A percentile compares a stretch with the other conserved stretches of the same genome.
Conservation (phyloP, 2,797 vertebrate species). For the Pteropus rufus region DNA sequence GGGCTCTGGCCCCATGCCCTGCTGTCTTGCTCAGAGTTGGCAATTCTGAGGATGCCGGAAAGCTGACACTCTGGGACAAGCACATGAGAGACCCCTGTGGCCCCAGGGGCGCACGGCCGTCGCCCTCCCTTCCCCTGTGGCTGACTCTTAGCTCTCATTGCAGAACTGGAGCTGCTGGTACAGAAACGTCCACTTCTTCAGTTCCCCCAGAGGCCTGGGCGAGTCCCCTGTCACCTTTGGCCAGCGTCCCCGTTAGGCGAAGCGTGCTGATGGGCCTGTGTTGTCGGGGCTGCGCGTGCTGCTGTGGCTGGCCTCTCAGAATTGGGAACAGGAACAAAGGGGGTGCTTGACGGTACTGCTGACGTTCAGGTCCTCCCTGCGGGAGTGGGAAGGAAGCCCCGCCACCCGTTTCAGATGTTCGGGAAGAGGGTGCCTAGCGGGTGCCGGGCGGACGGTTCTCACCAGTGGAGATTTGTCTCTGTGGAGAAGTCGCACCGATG, state of each 20-base stretch:
- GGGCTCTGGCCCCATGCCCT: too few relatives aligned
- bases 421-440: background rate
- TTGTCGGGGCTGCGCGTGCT: too few relatives aligned
- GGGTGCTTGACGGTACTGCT: too few relatives aligned
- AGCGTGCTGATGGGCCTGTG: rapidly evolving
- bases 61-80: background rate
- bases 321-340: background rate
- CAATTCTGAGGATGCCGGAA: background rate
- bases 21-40: background rate
- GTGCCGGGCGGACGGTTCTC: background rate
- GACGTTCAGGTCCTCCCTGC: background rate
- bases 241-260: background rate
- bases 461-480: background rate
- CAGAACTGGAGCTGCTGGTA: background rate
- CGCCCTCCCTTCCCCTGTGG: too few relatives aligned
- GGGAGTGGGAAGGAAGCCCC: background rate
- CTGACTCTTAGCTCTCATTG: background rate
- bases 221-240: background rate
- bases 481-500: background rate
- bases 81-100: background rate
- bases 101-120: background rate
- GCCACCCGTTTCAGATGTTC: too few relatives aligned
- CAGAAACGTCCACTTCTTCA: background rate
- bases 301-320: background rate
- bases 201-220: background rate